Conservation (phyloP, 2,888 invertebrate species). For the Cheilosia variabilis region DNA sequence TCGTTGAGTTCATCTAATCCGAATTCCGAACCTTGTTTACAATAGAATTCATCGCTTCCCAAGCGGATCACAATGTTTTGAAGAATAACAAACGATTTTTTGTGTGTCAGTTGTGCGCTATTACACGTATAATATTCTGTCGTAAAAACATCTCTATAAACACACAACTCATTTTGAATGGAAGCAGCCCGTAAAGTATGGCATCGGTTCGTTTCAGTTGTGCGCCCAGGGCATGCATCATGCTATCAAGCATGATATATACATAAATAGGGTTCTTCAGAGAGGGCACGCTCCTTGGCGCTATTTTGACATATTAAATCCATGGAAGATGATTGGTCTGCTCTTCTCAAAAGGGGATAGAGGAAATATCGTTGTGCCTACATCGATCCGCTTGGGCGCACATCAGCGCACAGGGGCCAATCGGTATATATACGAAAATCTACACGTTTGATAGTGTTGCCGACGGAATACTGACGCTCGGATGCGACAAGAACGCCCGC, state of each 20-base stretch:
- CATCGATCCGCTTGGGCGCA: constrained; percentile 55
- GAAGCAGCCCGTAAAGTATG: constrained; percentile 36
- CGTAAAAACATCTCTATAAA: constrained; percentile 65
- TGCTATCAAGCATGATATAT: constrained; percentile 25
- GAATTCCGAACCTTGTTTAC: constrained; percentile 55
- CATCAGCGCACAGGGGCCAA: constrained; percentile 45
- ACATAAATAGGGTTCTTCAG: constrained; percentile 67
- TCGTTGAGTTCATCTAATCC: constrained; percentile 46
- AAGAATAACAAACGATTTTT: constrained; percentile 62
- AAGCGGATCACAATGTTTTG: constrained; percentile 72
- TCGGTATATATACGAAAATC: constrained; percentile 38
- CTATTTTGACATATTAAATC: constrained; percentile 73
- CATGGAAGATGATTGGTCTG: constrained; percentile 70
- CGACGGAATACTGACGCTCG: constrained; percentile 17
- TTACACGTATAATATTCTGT: constrained; percentile 34
- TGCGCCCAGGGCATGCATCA: constrained; percentile 57
- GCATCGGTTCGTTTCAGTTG: constrained; percentile 42
- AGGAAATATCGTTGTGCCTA: constrained; percentile 36
- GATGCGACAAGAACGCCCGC: constrained; percentile 25
- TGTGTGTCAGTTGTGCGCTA: constrained; percentile 19
- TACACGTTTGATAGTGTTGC: constrained; percentile 34
- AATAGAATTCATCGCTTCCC: constrained; percentile 53
- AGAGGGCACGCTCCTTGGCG: constrained; percentile 74
- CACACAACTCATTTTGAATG: constrained; percentile 30
- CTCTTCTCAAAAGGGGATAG: constrained; percentile 42